Evolutionary conservation across 2,113 vertebrate genomes (phyloP).

Genomic region (Chrysochloris asiatica): DNA sequence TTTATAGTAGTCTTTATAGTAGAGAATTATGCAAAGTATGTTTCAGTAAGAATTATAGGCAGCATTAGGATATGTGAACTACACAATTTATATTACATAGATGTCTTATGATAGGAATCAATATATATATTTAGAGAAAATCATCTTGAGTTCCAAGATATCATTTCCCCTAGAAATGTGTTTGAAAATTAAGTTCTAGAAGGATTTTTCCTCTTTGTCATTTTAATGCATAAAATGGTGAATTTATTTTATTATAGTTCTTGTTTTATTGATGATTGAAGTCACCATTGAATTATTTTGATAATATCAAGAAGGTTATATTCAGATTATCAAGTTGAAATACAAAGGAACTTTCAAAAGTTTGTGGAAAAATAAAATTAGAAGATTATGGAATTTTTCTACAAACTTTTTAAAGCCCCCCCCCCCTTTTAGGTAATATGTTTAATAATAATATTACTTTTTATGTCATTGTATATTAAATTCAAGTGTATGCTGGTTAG

Average conservation of each 20-base stretch:
- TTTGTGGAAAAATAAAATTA: no score
- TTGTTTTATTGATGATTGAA: neutral
- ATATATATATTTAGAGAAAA: conserved; percentile 1
- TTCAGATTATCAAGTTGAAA: conserved; percentile 17
- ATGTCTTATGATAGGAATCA: conserved; percentile 26
- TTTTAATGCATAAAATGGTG: neutral
- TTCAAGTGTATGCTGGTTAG: neutral
- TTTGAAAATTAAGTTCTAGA: no score
- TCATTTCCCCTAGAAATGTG: conserved; percentile 3
- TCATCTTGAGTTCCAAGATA: neutral
- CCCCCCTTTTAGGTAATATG: no score
- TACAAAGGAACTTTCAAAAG: no score
- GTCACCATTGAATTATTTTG: conserved; percentile 28
- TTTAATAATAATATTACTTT: conserved; percentile 12
- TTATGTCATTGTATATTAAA: neutral
- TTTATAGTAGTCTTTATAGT: neutral
- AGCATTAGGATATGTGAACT: conserved; percentile 3
- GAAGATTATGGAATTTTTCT: no score
- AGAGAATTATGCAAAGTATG: neutral
- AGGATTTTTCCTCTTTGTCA: conserved; percentile 10
- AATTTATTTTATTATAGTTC: conserved; percentile 10
- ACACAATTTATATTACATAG: neutral
- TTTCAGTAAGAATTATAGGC: conserved; percentile 1
- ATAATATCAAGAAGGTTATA: neutral
- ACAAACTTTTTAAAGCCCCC: no score